Conservation (phyloP, 2,888 invertebrate genomes). For the Torymus tubicola region DNA sequence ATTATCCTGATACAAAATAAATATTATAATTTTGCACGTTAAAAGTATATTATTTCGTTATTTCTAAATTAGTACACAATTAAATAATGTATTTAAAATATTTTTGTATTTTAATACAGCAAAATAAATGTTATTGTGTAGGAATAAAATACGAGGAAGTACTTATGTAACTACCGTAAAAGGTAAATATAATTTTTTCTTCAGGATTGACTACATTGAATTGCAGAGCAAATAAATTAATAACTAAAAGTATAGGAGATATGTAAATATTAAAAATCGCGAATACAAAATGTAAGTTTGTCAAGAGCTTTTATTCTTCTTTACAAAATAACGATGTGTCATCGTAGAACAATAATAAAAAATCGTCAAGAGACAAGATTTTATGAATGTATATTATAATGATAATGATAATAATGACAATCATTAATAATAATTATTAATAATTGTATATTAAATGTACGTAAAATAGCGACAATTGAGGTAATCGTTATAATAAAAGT, state of each 20-base stretch:
- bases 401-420: slow-evolving; percentile 55
- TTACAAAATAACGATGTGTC: slow-evolving; percentile 71
- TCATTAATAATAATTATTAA: slow-evolving; percentile 59
- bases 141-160: no score
- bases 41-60: no score
- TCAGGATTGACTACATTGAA: no score
- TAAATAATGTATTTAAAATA: no score
- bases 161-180: no score
- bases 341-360: slow-evolving; percentile 67
- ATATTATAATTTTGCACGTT: no score
- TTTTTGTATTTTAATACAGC: no score
- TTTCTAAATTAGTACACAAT: no score
- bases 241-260: slow-evolving; percentile 1
- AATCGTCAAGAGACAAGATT: slow-evolving; percentile 54
- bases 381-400: slow-evolving; percentile 55
- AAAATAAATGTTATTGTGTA: no score
- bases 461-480: slow-evolving; percentile 30
- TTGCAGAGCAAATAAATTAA: background rate
- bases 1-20: no score
- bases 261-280: background rate
- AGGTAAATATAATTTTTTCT: background rate
- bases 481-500: slow-evolving; percentile 58
- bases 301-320: slow-evolving; percentile 71
- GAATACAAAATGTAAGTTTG: slow-evolving; percentile 57
- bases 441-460: slow-evolving; percentile 39